Evolutionary conservation across 1,140 invertebrate genomes (phyloP), one percentile per base, ranked within the genome.

Genomic region (Aphis craccivora): DNA sequence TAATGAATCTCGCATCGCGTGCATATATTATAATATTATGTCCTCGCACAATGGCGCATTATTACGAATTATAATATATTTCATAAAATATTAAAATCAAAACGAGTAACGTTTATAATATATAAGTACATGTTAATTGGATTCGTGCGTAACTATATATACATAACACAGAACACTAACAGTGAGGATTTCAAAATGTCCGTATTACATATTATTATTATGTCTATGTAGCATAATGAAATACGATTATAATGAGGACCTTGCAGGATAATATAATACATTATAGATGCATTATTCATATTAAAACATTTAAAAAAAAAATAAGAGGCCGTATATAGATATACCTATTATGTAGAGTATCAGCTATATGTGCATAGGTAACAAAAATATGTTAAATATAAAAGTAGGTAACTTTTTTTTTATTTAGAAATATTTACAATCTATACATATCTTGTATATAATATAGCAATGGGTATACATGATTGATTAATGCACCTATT

Each of bases 51-150:
- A 86, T 45, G 37, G 43, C 40, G 84, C 87, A 23, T 89, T 89
- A 89, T 89, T 89, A 53, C 35, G n/a, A 53, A 43, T 89, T 37
- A 53, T 88, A 88, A 88, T 51, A 87, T 48, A n/a, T n/a, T 25
- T 45, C 23, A 35, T 88, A 45, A 86, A 30, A n/a, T 43, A 86
- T 86, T 86, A 30, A 43, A 86, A 86, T 86, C 60, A 76, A 76
- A 76, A 76, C 60, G 84, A 45, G 40, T 86, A 76, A 76, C 60
- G 60, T 76, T 76, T n/a, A 86, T 45, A 86, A 14, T 86, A 43
- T 43, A 30, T 86, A 86, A 45, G 84, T 48, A 43, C 14, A n/a
- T 30, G 37, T 86, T 86, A 86, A 86, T 86, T 45, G 40, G 11
- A 86, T 86, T 14, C 43, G 37, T 45, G 18, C 84, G 25, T 45